Conservation (phyloP, 2,888 invertebrate genomes). For the Muscina levida region DNA sequence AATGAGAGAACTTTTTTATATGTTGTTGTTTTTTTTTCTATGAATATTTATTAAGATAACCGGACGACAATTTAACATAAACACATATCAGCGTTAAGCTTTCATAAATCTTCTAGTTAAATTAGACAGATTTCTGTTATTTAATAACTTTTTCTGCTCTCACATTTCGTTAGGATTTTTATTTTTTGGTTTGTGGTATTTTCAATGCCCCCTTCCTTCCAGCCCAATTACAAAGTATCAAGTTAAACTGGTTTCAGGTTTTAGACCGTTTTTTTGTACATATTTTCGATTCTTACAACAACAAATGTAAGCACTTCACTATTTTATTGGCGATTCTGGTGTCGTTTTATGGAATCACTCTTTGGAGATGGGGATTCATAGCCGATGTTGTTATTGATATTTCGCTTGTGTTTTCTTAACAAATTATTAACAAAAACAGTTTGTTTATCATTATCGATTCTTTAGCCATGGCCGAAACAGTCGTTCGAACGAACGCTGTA, state of each 20-base stretch:
- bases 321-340: no score
- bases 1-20: background rate
- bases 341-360: no score
- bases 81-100: background rate
- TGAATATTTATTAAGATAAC: background rate
- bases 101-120: background rate
- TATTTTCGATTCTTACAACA: background rate
- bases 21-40: no score
- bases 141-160: background rate
- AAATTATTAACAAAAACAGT: conserved; percentile 30
- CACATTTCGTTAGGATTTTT: conserved; percentile 15
- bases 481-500: background rate
- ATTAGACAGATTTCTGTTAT: background rate
- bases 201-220: background rate
- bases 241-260: conserved; percentile 20
- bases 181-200: background rate
- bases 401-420: conserved; percentile 10
- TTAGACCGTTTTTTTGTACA: background rate
- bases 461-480: background rate
- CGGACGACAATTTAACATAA: no score
- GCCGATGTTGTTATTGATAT: conserved; percentile 4
- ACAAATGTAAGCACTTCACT: conserved; percentile 24
- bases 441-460: conserved; percentile 1
- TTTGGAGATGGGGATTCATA: background rate
- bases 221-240: conserved; percentile 6